Evolutionary conservation across 2,888 invertebrate species (phyloP), one percentile per base, ranked within the genome.

Genomic region (Brenthis daphne): DNA sequence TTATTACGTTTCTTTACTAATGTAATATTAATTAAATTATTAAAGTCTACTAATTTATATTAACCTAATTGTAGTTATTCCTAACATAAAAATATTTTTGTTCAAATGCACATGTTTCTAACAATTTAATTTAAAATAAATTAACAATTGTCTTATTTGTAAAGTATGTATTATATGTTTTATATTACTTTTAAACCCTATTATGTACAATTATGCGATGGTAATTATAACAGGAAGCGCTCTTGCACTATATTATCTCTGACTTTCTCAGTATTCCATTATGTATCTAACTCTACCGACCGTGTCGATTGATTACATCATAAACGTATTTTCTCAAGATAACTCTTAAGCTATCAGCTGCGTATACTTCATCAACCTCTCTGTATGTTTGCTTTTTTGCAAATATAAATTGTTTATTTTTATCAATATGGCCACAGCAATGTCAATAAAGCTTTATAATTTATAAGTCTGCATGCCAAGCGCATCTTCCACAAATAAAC

Each of bases 271-370:
- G 50, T 68, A 20, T 63, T 61, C 61, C 43, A 82, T 79, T 83
- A 82, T 79, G 83, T 69, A 79, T 78, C 77, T 82, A 33, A 50
- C 50, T 60, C 60, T 60, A 60, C 60, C 48, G 60, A 60, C 60
- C 60, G 60, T 79, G 82, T 81, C 84, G 84, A 85, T 86, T 85
- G 80, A 87, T 85, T 83, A 77, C 82, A 82, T 85, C 84, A 82
- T 81, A 79, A 80, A 83, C 82, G 80, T 85, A 86, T 82, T 80
- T 88, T 89, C 87, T 82, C 89, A 87, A 85, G 87, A 85, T 82
- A 78, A 77, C 79, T 79, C 77, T 76, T 76, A 71, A 79, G 77
- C 76, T 77, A 79, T 82, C 75, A 75, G 71, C 69, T 68, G 51
- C 63, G 65, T 67, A 67, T 79, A 87, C 87, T 86, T 84, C 86